Evolutionary conservation across 2,113 vertebrate genomes (phyloP), one percentile per base, ranked within the genome.

Genomic region (Equus quagga): DNA sequence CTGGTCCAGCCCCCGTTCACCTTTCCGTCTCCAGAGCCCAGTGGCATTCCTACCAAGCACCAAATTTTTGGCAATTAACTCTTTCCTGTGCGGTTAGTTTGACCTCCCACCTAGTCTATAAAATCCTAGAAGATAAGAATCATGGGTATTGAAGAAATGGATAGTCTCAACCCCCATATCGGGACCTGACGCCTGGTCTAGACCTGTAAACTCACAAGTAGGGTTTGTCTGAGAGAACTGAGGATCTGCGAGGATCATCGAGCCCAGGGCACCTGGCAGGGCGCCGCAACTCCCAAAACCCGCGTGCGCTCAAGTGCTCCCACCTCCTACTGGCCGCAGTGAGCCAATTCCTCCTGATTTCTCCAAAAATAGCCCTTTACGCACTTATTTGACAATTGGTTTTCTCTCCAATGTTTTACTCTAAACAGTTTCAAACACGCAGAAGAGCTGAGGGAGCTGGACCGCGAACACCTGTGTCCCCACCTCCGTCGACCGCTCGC

Each of bases 271-370:
- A 6, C 41, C 7, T 5, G 41, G 65, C 36, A 44, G 0, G 0
- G 15, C 3, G 2, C 54, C 2, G 8, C 33, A 79, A 51, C 56
- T 60, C 56, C 44, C 19, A 24, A 31, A 5, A 26, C 31, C 24
- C 0, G 0, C 0, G 4, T 1, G 2, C 44, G 2, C 46, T 41
- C 41, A 8, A 21, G 72, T 1, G 10, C 23, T 58, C 21, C 14
- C 36, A 36, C 70, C 81, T 21, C 33, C 24, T 11, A 41, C 67
- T 13, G 23, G 28, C 24, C 54, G 24, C 31, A 0, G 41, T 1
- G 41, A 8, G 17, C 11, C 8, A 1, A 2, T 4, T 21, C 11
- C 41, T 14, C 24, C 33, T 1, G 6, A 4, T 9, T 3, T 26
- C 54, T 15, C 60, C 11, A 2, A 8, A 73, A 36, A 54, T 2